Conservation (phyloP, 2,888 invertebrate genomes). For the Omphaloscelis lunosa region DNA sequence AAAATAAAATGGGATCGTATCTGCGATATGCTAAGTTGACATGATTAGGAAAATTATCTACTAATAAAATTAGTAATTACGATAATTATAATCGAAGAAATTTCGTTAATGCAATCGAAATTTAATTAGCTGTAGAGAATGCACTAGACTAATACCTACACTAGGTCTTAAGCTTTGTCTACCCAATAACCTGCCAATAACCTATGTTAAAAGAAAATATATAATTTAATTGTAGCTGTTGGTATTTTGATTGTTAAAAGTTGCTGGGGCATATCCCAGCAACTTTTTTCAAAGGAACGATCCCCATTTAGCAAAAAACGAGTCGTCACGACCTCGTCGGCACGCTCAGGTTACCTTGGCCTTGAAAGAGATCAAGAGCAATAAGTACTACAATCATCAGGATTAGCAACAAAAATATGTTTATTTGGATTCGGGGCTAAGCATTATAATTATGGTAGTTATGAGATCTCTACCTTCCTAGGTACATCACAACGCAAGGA, state of each 20-base stretch:
- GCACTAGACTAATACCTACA: not conserved
- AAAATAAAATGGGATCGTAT: not conserved
- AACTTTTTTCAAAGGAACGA: not conserved
- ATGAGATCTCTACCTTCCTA: no score
- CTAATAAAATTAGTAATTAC: slow-evolving; percentile 19
- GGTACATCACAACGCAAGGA: not conserved
- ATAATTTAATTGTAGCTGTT: not conserved
- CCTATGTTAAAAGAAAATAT: not conserved
- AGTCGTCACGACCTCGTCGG: slow-evolving; percentile 50
- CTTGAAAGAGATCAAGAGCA: slow-evolving; percentile 48
- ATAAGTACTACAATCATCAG: not conserved
- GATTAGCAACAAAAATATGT: not conserved
- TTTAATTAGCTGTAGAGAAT: not conserved
- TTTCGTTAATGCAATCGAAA: slow-evolving; percentile 6
- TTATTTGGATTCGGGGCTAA: not conserved
- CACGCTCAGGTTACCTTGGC: slow-evolving; percentile 31
- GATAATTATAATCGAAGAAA: slow-evolving; percentile 14
- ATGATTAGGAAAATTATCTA: slow-evolving; percentile 23
- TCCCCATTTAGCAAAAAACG: slow-evolving; percentile 31
- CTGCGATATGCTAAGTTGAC: not conserved
- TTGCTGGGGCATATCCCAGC: no score
- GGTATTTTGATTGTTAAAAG: not conserved
- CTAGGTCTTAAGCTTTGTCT: not conserved
- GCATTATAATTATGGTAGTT: not conserved
- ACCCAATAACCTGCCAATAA: not conserved